phyloP scores from a whole-genome alignment of 2,888 invertebrate genomes.

The Salpingus planirostris region DNA sequence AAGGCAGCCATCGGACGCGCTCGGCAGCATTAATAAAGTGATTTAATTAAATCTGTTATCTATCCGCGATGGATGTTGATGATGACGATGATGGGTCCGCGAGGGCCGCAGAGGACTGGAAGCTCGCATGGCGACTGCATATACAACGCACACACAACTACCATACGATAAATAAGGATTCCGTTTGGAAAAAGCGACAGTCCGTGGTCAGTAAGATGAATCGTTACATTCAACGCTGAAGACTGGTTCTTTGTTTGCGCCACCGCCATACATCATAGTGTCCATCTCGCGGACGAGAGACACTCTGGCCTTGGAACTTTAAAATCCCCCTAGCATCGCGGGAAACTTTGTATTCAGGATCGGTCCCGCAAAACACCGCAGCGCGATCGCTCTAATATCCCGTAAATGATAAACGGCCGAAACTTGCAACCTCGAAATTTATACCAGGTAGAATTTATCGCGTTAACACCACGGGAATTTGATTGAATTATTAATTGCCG shows the following conservation, averaged over 20 bases:
- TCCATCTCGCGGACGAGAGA: slow-evolving; percentile 16
- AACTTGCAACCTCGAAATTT: slow-evolving; percentile 19
- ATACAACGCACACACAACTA: not conserved
- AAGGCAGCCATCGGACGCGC: no score
- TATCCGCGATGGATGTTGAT: slow-evolving; percentile 2
- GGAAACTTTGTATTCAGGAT: slow-evolving; percentile 19
- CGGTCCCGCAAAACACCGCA: slow-evolving; percentile 11
- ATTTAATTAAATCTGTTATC: no score
- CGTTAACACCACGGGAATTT: slow-evolving; percentile 8
- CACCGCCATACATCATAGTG: slow-evolving; percentile 30
- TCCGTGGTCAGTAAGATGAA: slow-evolving; percentile 30
- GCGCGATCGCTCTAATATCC: slow-evolving; percentile 12
- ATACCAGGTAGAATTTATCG: slow-evolving; percentile 17
- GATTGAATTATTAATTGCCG: slow-evolving; percentile 14
- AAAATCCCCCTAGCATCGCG: no score
- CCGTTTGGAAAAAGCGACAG: slow-evolving; percentile 13
- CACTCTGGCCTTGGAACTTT: not conserved
- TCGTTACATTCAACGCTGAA: slow-evolving; percentile 28
- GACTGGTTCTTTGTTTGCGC: slow-evolving; percentile 30
- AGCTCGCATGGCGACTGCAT: not conserved
- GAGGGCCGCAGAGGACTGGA: no score
- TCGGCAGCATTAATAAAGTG: no score
- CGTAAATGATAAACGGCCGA: slow-evolving; percentile 20
- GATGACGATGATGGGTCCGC: no score
- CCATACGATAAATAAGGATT: slow-evolving; percentile 13